Conservation (phyloP, 2,113 vertebrate species). For the Girardinichthys multiradiatus region DNA sequence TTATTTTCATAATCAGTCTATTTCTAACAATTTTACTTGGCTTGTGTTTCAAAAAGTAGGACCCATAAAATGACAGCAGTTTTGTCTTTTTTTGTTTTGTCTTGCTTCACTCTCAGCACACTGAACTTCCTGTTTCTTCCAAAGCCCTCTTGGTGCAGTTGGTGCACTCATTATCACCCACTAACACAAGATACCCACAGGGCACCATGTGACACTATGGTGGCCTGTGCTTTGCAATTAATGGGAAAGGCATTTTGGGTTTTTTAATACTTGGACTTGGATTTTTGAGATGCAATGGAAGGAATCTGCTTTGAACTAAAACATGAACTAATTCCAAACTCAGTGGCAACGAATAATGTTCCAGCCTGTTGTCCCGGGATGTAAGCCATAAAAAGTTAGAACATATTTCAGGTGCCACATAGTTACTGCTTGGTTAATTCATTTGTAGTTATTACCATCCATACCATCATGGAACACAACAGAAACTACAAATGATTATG, state of each 20-base stretch:
- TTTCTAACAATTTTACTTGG: too few relatives aligned
- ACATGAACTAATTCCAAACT: background rate
- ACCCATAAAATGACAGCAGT: background rate
- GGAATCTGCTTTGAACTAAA: background rate
- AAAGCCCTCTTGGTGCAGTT: background rate
- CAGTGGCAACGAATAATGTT: slow-evolving; percentile 2
- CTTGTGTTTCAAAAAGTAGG: too few relatives aligned
- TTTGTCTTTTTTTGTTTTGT: background rate
- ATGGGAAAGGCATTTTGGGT: background rate
- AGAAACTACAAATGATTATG: slow-evolving; percentile 34
- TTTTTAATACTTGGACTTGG: background rate
- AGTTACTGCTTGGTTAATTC: slow-evolving; percentile 28
- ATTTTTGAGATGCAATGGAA: background rate
- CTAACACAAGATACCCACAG: background rate
- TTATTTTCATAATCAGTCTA: too few relatives aligned
- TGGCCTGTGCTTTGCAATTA: background rate
- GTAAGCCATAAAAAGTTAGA: slow-evolving; percentile 5
- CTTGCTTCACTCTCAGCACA: background rate
- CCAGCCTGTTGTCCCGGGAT: background rate
- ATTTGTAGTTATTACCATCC: slow-evolving; percentile 21
- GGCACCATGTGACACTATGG: background rate
- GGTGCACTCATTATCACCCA: too few relatives aligned
- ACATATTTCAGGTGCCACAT: slow-evolving; percentile 12
- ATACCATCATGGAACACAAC: slow-evolving; percentile 8
- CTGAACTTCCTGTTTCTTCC: background rate